These are phyloP conservation scores for Ammospiza maritima DNA, from an alignment of 2,797 vertebrate genomes.

Conservation along the genomic window DNA sequence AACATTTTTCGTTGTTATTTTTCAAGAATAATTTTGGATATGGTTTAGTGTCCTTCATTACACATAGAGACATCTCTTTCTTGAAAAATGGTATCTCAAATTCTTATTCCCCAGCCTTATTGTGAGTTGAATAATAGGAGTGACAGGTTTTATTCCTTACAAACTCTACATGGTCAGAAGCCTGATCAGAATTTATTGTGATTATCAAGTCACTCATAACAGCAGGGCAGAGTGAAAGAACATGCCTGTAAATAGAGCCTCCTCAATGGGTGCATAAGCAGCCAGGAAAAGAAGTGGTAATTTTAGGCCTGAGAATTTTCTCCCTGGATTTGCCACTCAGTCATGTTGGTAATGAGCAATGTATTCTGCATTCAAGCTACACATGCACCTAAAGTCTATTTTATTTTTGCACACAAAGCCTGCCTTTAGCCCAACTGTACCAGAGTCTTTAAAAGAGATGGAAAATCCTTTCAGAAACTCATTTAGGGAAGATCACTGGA, in stretches of 20 bases:
- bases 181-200: not conserved
- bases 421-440: not conserved
- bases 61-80: not conserved
- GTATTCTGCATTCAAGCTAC: not conserved
- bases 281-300: not conserved
- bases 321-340: not conserved
- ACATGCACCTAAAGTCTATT: not conserved
- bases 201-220: not conserved
- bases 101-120: not conserved
- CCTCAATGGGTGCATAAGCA: not conserved
- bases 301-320: not conserved
- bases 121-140: not conserved
- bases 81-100: not conserved
- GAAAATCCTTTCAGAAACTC: not conserved
- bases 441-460: not conserved
- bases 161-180: not conserved
- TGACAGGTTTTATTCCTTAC: not conserved
- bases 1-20: not conserved
- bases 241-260: not conserved
- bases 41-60: not conserved
- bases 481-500: not conserved
- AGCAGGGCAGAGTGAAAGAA: not conserved
- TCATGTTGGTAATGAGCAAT: not conserved
- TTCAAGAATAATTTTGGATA: not conserved
- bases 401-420: not conserved